Evolutionary conservation across 2,113 vertebrate genomes (phyloP).

Genomic region (Pitta sordida): DNA sequence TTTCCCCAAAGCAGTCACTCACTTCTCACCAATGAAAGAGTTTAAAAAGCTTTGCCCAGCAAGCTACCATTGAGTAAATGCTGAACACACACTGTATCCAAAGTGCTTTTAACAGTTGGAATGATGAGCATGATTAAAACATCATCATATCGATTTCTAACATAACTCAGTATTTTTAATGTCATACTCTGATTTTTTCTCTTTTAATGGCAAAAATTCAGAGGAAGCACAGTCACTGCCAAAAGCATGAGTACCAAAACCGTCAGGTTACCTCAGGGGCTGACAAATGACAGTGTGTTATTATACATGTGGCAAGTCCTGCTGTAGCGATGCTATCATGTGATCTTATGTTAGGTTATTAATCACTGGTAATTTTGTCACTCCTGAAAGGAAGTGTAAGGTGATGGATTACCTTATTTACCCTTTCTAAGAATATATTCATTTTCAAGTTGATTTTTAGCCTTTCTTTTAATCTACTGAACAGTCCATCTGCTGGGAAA

Average conservation of each 20-base stretch:
- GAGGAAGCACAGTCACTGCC: neutral
- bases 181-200: neutral
- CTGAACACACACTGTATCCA: neutral
- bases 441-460: neutral
- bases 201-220: neutral
- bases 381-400: neutral
- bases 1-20: neutral
- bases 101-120: neutral
- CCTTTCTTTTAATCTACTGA: neutral
- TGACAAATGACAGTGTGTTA: neutral
- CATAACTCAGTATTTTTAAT: neutral
- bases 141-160: neutral
- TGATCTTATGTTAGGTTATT: neutral
- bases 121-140: neutral
- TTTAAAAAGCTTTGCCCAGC: neutral
- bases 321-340: neutral
- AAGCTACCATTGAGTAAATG: neutral
- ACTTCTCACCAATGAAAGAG: neutral
- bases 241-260: conserved; percentile 11
- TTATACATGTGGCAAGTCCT: neutral
- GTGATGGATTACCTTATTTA: neutral
- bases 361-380: neutral
- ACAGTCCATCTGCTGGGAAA: neutral
- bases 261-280: neutral
- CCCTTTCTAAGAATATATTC: neutral